Evolutionary conservation across 2,888 invertebrate genomes (phyloP), one percentile per base, ranked within the genome.

Genomic region (Spilarctia lutea): DNA sequence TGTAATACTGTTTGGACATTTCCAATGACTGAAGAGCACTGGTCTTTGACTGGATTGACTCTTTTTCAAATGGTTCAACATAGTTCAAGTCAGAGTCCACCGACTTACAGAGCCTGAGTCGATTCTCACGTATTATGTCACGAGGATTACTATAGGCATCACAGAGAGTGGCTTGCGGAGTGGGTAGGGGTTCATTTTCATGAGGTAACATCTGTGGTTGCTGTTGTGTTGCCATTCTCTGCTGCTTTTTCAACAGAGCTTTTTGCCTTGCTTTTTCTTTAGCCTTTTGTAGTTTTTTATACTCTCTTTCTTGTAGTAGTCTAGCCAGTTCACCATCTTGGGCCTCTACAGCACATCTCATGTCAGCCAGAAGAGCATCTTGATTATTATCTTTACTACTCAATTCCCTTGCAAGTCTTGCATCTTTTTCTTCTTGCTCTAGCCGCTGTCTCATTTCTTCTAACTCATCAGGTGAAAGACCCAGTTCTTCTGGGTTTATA

Each of bases 21-120:
- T 95, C 94, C 82, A 94, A 93, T 30, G 94, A 92, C 76, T 94
- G 90, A 39, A 95, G 79, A n/a, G 96, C 96, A 91, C 93, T 94
- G 30, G 94, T 91, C 89, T 93, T 95, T 0, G 96, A 96, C 79
- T 96, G 95, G 63, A 96, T 96, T 42, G 92, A 92, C 82, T 96
- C 96, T 76, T 96, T 95, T 79, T 96, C 95, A 89, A 96, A 96
- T 35, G 96, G 96, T 78, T 96, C 96, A 63, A 96, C 95, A 87
- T 96, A 96, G 83, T 96, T 92, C 72, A 96, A 86, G 86, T 96
- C 96, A 0, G 96, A 96, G 68, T 96, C 96, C 24, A 96, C 96
- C 75, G 96, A 96, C 83, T 96, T 96, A 79, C 94, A 95, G 33
- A 94, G 82, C 82, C 96, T 85, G n/a, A 94, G 84, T 65, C 91